Evolutionary conservation across 2,888 invertebrate genomes (phyloP).

Genomic region (Antheraea assamensis): DNA sequence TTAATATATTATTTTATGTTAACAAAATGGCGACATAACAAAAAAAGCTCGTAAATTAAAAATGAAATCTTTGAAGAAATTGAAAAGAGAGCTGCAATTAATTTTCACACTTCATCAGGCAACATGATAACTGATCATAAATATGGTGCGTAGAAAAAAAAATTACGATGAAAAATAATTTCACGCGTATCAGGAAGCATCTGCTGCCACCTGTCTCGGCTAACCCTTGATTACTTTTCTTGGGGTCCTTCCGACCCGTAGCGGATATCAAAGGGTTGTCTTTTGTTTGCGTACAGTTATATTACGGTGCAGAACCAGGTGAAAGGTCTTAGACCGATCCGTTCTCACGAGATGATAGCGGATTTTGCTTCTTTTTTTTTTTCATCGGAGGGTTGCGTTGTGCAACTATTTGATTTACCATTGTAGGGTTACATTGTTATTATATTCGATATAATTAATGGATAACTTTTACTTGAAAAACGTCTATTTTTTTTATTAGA

Average conservation of each 20-base stretch:
- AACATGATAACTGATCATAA: constrained; percentile 63
- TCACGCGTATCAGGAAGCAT: constrained; percentile 77
- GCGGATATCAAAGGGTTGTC: constrained; percentile 69
- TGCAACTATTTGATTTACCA: constrained; percentile 22
- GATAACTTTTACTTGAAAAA: background rate
- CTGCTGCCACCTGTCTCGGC: constrained; percentile 73
- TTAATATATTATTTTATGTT: background rate
- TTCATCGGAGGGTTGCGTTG: constrained; percentile 19
- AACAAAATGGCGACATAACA: background rate
- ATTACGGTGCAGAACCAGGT: constrained; percentile 70
- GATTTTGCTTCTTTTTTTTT: constrained; percentile 57
- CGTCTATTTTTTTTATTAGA: background rate
- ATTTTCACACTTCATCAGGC: constrained; percentile 74
- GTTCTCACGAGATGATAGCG: constrained; percentile 72
- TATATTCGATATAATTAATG: background rate
- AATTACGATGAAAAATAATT: constrained; percentile 67
- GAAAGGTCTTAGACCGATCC: constrained; percentile 53
- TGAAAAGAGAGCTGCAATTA: constrained; percentile 63
- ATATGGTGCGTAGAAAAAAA: constrained; percentile 47
- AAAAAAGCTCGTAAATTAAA: constrained; percentile 31
- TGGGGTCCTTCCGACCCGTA: constrained; percentile 56
- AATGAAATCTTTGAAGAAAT: constrained; percentile 40
- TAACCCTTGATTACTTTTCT: constrained; percentile 69
- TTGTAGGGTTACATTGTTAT: constrained; percentile 24
- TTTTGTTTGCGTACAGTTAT: constrained; percentile 70